Evolutionary conservation across 2,113 vertebrate species (phyloP).

Genomic region (Thomomys bottae): DNA sequence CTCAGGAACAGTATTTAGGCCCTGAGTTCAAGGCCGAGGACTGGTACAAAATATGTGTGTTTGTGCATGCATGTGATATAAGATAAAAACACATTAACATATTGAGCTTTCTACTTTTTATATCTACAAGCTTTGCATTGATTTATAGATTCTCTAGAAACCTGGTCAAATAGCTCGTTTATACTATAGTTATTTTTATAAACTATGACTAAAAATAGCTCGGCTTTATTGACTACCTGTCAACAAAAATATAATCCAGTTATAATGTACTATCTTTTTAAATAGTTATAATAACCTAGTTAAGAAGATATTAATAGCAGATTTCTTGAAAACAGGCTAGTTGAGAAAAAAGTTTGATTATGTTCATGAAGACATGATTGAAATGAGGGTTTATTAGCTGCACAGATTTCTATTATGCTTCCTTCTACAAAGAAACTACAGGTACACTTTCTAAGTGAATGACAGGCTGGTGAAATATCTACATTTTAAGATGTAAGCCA

Average conservation of each 20-base stretch:
- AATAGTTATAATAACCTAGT: not conserved
- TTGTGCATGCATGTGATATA: too few relatives aligned
- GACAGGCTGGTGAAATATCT: conserved; percentile 45
- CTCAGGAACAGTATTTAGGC: too few relatives aligned
- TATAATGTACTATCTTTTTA: conserved; percentile 35
- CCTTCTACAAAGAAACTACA: conserved; percentile 29
- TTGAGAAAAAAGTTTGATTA: conserved; percentile 31
- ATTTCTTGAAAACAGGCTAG: not conserved
- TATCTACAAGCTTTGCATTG: not conserved
- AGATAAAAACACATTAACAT: too few relatives aligned
- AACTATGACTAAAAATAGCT: conserved; percentile 30
- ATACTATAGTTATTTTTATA: not conserved
- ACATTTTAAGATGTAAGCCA: conserved; percentile 51
- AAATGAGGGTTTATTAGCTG: conserved; percentile 23
- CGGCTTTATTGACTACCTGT: conserved; percentile 15
- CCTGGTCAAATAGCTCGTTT: conserved; percentile 36
- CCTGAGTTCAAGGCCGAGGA: too few relatives aligned
- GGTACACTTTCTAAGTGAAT: conserved; percentile 29
- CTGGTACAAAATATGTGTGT: too few relatives aligned
- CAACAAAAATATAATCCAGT: conserved; percentile 20
- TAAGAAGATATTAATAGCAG: not conserved
- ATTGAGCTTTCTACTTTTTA: not conserved
- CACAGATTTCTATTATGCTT: not conserved
- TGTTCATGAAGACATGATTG: not conserved
- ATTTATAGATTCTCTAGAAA: not conserved